Conservation (phyloP, 2,113 vertebrate species). For the Chaetops frenatus region DNA sequence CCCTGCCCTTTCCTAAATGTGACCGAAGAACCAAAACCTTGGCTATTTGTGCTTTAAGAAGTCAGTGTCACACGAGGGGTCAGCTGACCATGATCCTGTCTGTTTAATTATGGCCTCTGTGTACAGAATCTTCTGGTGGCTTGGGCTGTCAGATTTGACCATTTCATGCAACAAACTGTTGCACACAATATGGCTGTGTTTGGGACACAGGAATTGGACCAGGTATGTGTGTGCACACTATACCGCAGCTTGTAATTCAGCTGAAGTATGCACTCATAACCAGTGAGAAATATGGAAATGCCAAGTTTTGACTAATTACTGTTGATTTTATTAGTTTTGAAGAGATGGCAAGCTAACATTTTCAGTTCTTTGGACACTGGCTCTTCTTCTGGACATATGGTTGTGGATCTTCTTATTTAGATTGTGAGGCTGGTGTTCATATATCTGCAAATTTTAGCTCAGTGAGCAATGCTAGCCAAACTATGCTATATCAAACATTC, state of each 20-base stretch:
- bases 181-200: background rate
- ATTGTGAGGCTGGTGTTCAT: background rate
- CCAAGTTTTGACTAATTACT: background rate
- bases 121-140: background rate
- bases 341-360: background rate
- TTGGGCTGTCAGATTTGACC: background rate
- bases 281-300: background rate
- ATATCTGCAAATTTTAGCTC: background rate
- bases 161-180: background rate
- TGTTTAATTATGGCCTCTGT: background rate
- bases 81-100: background rate
- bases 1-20: background rate
- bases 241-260: background rate
- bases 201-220: background rate
- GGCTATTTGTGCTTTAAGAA: background rate
- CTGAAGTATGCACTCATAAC: background rate
- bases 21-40: background rate
- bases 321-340: background rate
- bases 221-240: fast-evolving
- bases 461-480: background rate
- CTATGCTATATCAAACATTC: background rate
- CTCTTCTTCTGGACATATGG: background rate
- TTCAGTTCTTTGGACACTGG: background rate
- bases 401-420: background rate
- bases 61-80: background rate